Evolutionary conservation across 2,797 vertebrate genomes (phyloP), one percentile per base, ranked within the genome.

Genomic region (Sebastes steindachneri): DNA sequence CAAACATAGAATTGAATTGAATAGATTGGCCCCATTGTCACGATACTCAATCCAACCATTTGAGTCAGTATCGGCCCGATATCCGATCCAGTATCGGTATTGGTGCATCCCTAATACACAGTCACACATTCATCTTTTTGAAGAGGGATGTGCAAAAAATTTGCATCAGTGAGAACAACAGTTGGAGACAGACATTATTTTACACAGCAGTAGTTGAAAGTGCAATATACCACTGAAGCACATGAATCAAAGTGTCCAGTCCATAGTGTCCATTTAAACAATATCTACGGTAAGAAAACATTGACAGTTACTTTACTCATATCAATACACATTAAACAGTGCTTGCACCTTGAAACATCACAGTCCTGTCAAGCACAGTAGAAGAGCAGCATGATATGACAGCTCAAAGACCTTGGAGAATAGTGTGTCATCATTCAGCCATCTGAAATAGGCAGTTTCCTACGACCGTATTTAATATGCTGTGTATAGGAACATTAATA

Each of bases 321-420:
- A 55, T 53, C 31, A 76, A 57, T 66, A 62, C 65, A 59, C 54
- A 80, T 69, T 26, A 62, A 65, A 77, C 64, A 71, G 33, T n/a
- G 28, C 53, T 73, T 64, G 6, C 31, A 73, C 55, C 57, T 53
- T 73, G 5, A 68, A 57, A 65, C 31, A 19, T 62, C 53, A 7
- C n/a, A 29, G 58, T 60, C 9, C 64, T 65, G 65, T 68, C 51
- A 73, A 35, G 69, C 54, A 26, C 31, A 62, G 58, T 26, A 54
- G 11, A 65, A 14, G 23, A 62, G 68, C 35, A 31, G 45, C 19
- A 41, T 6, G 10, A 68, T 59, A 64, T 75, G 66, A 77, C 57
- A 71, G 48, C 58, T 68, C 33, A 21, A 58, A 72, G 26, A 73
- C 25, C 31, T 29, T 5, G 9, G 67, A 76, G 68, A 58, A 70